These are phyloP conservation scores for Actinemys pallida DNA, from an alignment of 2,113 vertebrate genomes.

Conservation along the genomic window DNA sequence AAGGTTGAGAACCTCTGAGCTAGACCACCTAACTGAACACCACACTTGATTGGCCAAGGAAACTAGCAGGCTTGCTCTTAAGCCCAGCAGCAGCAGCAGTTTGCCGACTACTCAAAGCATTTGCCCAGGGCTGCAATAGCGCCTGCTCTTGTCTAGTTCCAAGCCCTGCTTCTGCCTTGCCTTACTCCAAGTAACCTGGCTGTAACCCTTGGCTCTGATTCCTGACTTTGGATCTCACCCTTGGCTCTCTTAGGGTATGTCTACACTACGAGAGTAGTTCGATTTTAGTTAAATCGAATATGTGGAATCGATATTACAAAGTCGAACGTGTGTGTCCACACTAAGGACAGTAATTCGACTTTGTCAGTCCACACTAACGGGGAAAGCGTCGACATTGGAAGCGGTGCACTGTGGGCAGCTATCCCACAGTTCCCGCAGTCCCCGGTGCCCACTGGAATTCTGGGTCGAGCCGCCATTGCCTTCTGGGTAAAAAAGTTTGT, in stretches of 20 bases:
- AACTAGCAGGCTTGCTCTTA: background rate
- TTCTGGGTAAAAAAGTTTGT: no score
- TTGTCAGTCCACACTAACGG: no score
- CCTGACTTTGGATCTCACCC: background rate
- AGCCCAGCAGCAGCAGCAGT: background rate
- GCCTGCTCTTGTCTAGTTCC: background rate
- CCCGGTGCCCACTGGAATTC: no score
- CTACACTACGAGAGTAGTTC: no score
- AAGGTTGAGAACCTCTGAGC: background rate
- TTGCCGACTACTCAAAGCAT: background rate
- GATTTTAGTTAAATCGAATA: no score
- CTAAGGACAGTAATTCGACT: no score
- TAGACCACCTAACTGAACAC: background rate
- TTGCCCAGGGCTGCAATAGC: background rate
- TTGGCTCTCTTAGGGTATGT: background rate
- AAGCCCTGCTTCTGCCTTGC: background rate
- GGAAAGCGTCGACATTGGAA: no score
- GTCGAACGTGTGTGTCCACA: no score
- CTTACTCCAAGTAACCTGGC: background rate
- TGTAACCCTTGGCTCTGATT: background rate
- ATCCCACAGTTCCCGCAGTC: no score
- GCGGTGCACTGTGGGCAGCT: no score
- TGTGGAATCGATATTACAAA: no score
- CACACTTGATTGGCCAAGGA: background rate
- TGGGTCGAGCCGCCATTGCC: no score